Percentiles rank a stretch among this genome's conserved stretches.
Evolutionary conservation across 2,113 vertebrate genomes (phyloP).

Genomic region (Amblyopsis rosae): DNA sequence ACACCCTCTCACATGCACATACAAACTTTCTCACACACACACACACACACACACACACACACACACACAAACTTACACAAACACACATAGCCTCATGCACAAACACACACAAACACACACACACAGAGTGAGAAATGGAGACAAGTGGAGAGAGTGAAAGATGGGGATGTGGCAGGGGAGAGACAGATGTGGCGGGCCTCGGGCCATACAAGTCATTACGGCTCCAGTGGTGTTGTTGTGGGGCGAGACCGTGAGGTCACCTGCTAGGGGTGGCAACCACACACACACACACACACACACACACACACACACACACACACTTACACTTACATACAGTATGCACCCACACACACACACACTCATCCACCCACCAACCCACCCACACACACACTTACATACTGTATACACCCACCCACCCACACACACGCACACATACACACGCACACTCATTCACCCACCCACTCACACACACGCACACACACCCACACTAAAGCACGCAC

Average conservation of each 20-base stretch:
- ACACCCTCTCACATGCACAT: not conserved
- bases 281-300: slow-evolving; percentile 48
- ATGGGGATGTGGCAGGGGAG: slow-evolving; percentile 61
- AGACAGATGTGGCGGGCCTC: slow-evolving; percentile 76
- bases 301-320: slow-evolving; percentile 28
- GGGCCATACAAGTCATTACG: slow-evolving; percentile 79
- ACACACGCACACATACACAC: slow-evolving; percentile 32
- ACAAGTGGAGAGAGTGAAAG: slow-evolving; percentile 59
- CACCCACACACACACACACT: slow-evolving; percentile 38
- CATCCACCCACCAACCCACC: too few species aligned
- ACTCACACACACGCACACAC: too few species aligned
- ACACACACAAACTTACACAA: not conserved
- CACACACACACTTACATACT: too few species aligned
- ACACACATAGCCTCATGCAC: not conserved
- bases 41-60: too few species aligned
- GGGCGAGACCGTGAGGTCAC: slow-evolving; percentile 68
- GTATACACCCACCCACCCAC: slow-evolving; percentile 38
- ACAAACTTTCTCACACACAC: too few species aligned
- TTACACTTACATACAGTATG: too few species aligned
- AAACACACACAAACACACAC: too few species aligned
- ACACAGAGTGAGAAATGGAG: slow-evolving; percentile 3
- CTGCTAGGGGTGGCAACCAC: slow-evolving; percentile 51
- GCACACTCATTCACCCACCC: too few species aligned
- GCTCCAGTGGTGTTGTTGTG: slow-evolving; percentile 68
- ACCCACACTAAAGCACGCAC: not conserved